Evolutionary conservation across 2,888 invertebrate species (phyloP).

Genomic region (Stegana nigrithorax): DNA sequence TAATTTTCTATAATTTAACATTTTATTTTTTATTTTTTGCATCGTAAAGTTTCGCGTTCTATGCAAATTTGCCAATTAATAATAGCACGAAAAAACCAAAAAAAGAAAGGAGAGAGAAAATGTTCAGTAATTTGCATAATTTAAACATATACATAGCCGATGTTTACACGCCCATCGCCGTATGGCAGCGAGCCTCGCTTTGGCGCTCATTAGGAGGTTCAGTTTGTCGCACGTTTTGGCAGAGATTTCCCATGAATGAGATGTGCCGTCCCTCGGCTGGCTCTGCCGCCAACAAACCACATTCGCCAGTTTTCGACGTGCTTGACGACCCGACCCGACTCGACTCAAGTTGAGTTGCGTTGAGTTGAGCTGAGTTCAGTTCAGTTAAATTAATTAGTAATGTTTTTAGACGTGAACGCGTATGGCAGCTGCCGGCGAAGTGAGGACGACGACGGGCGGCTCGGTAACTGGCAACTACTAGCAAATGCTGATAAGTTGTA

Average conservation of each 20-base stretch:
- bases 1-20: too few species aligned
- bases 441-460: background rate
- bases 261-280: too few species aligned
- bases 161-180: background rate
- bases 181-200: background rate
- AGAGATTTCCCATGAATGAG: slow-evolving; percentile 6
- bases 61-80: background rate
- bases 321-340: background rate
- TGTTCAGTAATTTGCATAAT: slow-evolving; percentile 7
- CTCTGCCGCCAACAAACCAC: background rate
- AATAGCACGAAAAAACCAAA: background rate
- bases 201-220: background rate
- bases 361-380: background rate
- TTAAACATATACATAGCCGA: background rate
- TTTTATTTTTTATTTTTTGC: background rate
- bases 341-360: background rate
- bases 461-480: background rate
- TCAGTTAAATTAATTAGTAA: slow-evolving; percentile 53
- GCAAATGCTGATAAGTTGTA: slow-evolving; percentile 50
- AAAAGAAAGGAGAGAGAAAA: background rate
- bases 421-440: background rate
- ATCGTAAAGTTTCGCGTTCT: background rate
- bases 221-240: background rate
- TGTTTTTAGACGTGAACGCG: slow-evolving; percentile 30
- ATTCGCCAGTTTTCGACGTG: background rate